Base-by-base conservation (phyloP, 2,113 vertebrate genomes). In the Todiramphus saurophagus region DNA sequence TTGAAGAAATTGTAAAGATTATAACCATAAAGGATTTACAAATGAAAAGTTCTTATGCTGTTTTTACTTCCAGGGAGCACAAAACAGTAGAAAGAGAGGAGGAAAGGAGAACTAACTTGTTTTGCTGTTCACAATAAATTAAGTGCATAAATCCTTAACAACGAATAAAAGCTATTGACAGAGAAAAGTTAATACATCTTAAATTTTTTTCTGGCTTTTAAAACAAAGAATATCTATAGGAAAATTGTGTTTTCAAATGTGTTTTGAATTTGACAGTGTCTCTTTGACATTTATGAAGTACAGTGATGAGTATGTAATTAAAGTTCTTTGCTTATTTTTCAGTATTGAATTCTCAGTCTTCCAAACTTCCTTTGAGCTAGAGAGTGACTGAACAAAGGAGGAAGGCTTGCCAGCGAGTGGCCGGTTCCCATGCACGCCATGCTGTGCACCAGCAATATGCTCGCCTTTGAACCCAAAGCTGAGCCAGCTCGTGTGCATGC, bases 261-360 rank as follows among this genome's bases (percentile, higher is more conserved):
- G 94, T 82, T 96, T 96, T 94, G 74, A 87, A 87, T 94, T 95
- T 94, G 80, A 89, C 90, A 93, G 62, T 89, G 68, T 93, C 83
- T 92, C 70, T 94, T 87, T 95, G 92, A 85, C 90, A 93, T 94
- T 96, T 94, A 90, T 62, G 56, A 92, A 93, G 41, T 39, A 53
- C 67, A 94, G 84, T 33, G 89, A 87, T 94, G 95, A 95, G 70
- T 73, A 81, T 37, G 37, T 75, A 93, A 94, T 96, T 95, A 74
- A 90, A 95, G 66, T 66, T 66, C 76, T 90, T 87, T 84, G 60
- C 94, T 92, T 90, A 67, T 78, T 96, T 96, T 96, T 94, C 90
- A 93, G 3, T 82, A 72, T 37, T 80, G 66, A 35, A 60, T 97
- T 95, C 85, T 77, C 48, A 88, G 64, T 56, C 56, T 46, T 94